Evolutionary conservation across 2,113 vertebrate species (phyloP).

Genomic region (Scytalopus superciliaris): DNA sequence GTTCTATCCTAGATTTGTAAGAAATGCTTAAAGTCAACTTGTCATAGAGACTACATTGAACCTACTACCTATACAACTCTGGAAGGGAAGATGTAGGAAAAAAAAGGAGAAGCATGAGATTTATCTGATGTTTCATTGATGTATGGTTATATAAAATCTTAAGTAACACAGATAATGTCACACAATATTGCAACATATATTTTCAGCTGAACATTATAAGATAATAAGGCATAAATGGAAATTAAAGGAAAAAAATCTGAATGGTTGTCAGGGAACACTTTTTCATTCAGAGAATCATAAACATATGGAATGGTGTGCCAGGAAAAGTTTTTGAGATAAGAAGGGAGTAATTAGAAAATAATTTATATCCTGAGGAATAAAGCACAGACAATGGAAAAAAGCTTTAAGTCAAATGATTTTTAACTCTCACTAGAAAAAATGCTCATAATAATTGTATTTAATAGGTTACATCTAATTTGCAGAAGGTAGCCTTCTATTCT

Average conservation of each 20-base stretch:
- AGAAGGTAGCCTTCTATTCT: slow-evolving; percentile 30
- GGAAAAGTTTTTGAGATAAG: slow-evolving; percentile 78
- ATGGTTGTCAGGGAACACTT: slow-evolving; percentile 79
- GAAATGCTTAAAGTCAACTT: slow-evolving; percentile 80
- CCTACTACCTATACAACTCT: slow-evolving; percentile 71
- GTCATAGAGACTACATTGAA: slow-evolving; percentile 76
- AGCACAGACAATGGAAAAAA: slow-evolving; percentile 67
- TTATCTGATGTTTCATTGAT: slow-evolving; percentile 81
- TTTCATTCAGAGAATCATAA: slow-evolving; percentile 83
- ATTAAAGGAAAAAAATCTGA: slow-evolving; percentile 78
- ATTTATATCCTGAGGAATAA: slow-evolving; percentile 75
- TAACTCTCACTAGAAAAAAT: slow-evolving; percentile 53
- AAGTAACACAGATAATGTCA: slow-evolving; percentile 85
- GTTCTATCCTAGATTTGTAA: slow-evolving; percentile 67
- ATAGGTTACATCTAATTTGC: slow-evolving; percentile 40
- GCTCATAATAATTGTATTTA: slow-evolving; percentile 50
- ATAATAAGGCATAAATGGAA: slow-evolving; percentile 84
- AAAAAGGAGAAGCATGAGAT: slow-evolving; percentile 68
- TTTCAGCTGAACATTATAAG: slow-evolving; percentile 79
- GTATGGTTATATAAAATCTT: slow-evolving; percentile 82
- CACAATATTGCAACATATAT: slow-evolving; percentile 83
- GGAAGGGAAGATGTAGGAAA: slow-evolving; percentile 61
- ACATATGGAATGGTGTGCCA: slow-evolving; percentile 82
- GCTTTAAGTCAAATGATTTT: slow-evolving; percentile 70
- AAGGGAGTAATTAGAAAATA: slow-evolving; percentile 78